Evolutionary conservation across 2,113 vertebrate species (phyloP).

Genomic region (Hemicordylus capensis): DNA sequence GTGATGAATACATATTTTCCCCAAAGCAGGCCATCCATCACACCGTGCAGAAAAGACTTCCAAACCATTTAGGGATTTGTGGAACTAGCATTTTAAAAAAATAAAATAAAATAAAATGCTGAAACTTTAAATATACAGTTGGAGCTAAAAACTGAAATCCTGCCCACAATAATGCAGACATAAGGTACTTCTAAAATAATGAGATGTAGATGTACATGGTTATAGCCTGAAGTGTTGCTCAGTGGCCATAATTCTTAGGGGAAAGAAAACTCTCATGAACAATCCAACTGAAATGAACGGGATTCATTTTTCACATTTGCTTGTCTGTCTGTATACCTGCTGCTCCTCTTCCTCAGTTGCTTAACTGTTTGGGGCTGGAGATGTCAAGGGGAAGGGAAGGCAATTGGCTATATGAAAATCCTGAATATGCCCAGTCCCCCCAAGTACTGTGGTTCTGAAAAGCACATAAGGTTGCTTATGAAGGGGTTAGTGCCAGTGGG

Average conservation of each 20-base stretch:
- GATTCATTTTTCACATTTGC: not conserved
- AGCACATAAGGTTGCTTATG: not conserved
- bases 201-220: not conserved
- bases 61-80: not conserved
- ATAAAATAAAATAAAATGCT: not conserved
- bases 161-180: not conserved
- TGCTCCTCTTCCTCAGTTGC: not conserved
- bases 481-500: no score
- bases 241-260: not conserved
- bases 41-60: not conserved
- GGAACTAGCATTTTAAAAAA: not conserved
- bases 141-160: not conserved
- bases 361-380: not conserved
- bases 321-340: no score
- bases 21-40: not conserved
- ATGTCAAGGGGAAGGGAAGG: not conserved
- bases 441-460: not conserved
- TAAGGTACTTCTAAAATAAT: not conserved
- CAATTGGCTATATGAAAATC: not conserved
- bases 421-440: not conserved
- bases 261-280: not conserved
- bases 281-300: not conserved
- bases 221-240: not conserved
- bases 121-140: not conserved
- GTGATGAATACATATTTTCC: not conserved